phyloP scores from a whole-genome alignment of 2,797 vertebrate genomes.

The Alcedo quadribrachys region DNA sequence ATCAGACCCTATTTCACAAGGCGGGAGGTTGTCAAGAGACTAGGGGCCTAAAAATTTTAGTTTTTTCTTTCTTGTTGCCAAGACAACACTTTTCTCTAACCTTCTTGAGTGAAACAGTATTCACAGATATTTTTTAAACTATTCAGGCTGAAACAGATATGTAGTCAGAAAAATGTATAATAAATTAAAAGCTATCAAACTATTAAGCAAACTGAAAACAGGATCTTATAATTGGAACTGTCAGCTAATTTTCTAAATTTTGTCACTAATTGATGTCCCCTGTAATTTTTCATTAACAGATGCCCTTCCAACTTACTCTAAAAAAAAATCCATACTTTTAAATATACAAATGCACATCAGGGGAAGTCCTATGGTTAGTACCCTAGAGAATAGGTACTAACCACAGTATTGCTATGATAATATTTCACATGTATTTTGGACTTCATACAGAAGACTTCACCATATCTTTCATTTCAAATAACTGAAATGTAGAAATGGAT shows the following conservation, averaged over 20 bases:
- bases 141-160: background rate
- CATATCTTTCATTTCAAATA: background rate
- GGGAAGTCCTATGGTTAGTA: background rate
- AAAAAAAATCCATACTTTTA: background rate
- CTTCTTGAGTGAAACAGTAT: background rate
- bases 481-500: background rate
- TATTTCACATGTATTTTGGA: background rate
- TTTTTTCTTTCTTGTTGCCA: background rate
- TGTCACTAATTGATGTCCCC: background rate
- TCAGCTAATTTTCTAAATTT: background rate
- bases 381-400: background rate
- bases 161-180: background rate
- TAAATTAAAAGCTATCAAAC: background rate
- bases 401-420: background rate
- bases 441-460: background rate
- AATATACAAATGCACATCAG: background rate
- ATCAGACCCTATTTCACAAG: background rate
- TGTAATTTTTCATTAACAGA: background rate
- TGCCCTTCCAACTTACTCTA: background rate
- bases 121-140: background rate
- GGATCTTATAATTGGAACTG: background rate
- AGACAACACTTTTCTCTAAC: background rate
- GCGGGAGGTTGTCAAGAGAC: background rate
- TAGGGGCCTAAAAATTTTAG: background rate
- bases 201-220: conserved; percentile 2